Base-by-base conservation (phyloP, 2,888 invertebrate species). In the Autographa gamma region DNA sequence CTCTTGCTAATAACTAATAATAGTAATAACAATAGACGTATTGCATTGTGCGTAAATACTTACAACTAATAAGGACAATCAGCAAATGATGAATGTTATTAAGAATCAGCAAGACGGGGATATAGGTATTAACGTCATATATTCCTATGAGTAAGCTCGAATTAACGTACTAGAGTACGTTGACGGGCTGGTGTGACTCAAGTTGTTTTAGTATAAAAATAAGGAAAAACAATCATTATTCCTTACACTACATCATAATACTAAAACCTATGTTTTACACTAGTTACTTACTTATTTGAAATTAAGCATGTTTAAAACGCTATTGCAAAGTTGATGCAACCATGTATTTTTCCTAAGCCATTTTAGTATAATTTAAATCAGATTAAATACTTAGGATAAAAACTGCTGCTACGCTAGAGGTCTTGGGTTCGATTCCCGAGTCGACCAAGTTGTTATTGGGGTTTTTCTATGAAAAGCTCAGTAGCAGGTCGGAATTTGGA, bases 151-250 rank as follows among this genome's bases (percentile, higher is more conserved):
- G 18, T 66, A 63, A 76, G 43, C 43, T 43, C 5, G 16, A 14
- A 6, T 43, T 14, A 43, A 43, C 48, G 54, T 38, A 59, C 0
- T 52, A 48, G 16, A 18, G n/a, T n/a, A n/a, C 68, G 48, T 69
- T 60, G 13, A 18, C 19, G 31, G 62, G 13, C 32, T 43, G 18
- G 19, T 31, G n/a, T 62, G 59, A 62, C 41, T 62, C 61, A 59
- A 59, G 54, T 34, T 63, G 18, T 14, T 64, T 25, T 52, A n/a
- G 0, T 54, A 16, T 16, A 58, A 34, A 66, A 66, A 70, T 52
- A 13, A 67, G 78, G 64, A 77, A 67, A 77, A 78, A 25, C 2
- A 38, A 13, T 2, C 11, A 19, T 8, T 7, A 38, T 38, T 32
- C 18, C 11, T n/a, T 59, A 60, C 11, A 41, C 25, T 25, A 41